These are phyloP conservation scores for Taenaris catops DNA, from an alignment of 2,888 invertebrate genomes.

Conservation along the genomic window DNA sequence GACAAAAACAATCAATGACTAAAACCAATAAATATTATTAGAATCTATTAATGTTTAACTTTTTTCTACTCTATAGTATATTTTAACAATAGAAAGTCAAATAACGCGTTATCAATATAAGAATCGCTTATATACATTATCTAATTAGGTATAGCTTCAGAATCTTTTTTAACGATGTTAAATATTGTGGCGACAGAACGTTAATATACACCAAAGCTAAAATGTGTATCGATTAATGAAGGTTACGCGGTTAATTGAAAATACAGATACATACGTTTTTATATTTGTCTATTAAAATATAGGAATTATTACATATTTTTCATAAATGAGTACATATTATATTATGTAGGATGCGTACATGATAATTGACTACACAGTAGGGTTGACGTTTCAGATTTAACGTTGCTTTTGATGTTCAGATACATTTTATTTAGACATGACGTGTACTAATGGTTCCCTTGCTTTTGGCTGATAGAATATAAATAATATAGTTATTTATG, in stretches of 20 bases:
- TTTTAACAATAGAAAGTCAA: conserved; percentile 17
- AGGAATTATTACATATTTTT: conserved; percentile 37
- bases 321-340: conserved; percentile 34
- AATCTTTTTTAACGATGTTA: conserved; percentile 21
- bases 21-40: conserved; percentile 10
- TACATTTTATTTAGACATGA: conserved; percentile 37
- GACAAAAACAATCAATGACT: conserved; percentile 3
- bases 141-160: conserved; percentile 18
- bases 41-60: conserved; percentile 20
- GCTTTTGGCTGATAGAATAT: conserved; percentile 40
- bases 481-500: conserved; percentile 41
- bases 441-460: conserved; percentile 35
- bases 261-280: conserved; percentile 31
- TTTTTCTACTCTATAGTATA: conserved; percentile 25
- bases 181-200: conserved; percentile 13
- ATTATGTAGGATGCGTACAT: conserved; percentile 34
- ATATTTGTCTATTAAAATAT: conserved; percentile 32
- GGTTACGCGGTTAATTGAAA: conserved; percentile 23
- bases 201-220: conserved; percentile 27
- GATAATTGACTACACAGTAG: conserved; percentile 35
- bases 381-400: conserved; percentile 33
- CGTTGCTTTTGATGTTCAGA: conserved; percentile 57
- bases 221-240: conserved; percentile 11
- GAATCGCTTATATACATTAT: conserved; percentile 20
- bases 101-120: conserved; percentile 15